Evolutionary conservation across 2,113 vertebrate species (phyloP), one percentile per base, ranked within the genome.

Genomic region (Grantiella picta): DNA sequence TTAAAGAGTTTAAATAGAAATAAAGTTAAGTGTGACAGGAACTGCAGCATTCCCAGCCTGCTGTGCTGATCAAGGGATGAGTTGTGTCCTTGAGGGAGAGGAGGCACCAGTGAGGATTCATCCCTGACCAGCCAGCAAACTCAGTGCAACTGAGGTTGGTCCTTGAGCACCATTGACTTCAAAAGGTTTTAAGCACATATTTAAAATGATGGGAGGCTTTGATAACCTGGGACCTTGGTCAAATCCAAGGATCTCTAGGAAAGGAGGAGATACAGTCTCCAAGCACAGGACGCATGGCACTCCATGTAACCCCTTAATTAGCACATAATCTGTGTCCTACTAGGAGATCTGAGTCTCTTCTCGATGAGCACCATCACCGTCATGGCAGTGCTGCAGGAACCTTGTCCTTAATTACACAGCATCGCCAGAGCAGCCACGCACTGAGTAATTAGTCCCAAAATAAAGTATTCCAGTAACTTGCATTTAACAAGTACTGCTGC

Each of bases 391-490:
- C 75, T 82, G 59, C 59, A 94, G 75, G 82, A 94, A 82, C 38
- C 3, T 70, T 85, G 78, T 49, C 53, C 45, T 90, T 71, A 93
- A 95, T 78, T 65, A 86, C 79, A 27, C 1, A 5, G 53, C 47
- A 86, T 83, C 45, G 20, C 13, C 65, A 79, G 92, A 91, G 64
- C 66, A 93, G 61, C 60, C 92, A 88, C 2, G 0, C 78, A 44
- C 68, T 66, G 56, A 61, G 61, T 75, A 82, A 96, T 93, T 64
- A 94, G 82, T 49, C 60, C 77, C 63, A 88, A 93, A 94, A 92
- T 86, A 5, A 92, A 96, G 44, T 72, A 88, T 80, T 91, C 65
- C 82, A 90, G 76, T 38, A 52, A 73, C 69, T 90, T 59, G 24
- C 52, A 78, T 92, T 88, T 95, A 86, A 66, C 85, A 91, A 93